A percentile compares a stretch with the other conserved stretches of the same genome.
Evolutionary conservation across 1,140 invertebrate genomes (phyloP).

Genomic region (Trinorchestia longiramus): DNA sequence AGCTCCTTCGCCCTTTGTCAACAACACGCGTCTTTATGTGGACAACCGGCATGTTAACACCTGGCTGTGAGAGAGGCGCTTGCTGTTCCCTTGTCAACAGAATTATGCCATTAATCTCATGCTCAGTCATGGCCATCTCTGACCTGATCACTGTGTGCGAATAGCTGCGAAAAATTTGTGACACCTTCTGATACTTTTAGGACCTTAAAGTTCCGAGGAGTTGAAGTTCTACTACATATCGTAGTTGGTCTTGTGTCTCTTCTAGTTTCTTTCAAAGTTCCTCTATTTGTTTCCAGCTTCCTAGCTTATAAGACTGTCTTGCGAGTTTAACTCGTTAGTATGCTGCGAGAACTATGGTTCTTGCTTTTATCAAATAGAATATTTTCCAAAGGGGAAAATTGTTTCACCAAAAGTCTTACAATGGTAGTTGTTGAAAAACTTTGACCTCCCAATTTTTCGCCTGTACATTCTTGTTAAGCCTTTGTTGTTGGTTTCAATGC

Average conservation of each 20-base stretch:
- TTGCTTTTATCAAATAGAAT: too few relatives aligned
- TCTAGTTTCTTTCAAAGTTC: too few relatives aligned
- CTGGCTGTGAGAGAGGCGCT: not conserved
- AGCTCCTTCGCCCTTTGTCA: slow-evolving; percentile 3
- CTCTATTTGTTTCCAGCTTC: too few relatives aligned
- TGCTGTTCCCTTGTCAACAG: slow-evolving; percentile 28
- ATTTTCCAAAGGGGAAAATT: too few relatives aligned
- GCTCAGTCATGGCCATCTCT: slow-evolving; percentile 10
- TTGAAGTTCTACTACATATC: not conserved
- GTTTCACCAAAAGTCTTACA: too few relatives aligned
- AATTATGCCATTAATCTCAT: slow-evolving; percentile 30
- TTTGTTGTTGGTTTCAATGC: too few relatives aligned
- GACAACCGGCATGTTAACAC: slow-evolving; percentile 2
- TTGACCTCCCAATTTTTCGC: too few relatives aligned
- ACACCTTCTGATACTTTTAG: not conserved
- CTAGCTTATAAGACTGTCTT: too few relatives aligned
- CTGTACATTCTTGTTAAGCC: too few relatives aligned
- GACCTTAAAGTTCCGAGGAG: not conserved
- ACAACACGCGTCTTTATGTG: not conserved
- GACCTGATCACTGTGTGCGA: not conserved
- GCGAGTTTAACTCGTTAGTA: too few relatives aligned
- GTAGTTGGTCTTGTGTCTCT: not conserved
- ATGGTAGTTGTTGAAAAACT: too few relatives aligned
- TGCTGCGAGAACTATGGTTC: too few relatives aligned
- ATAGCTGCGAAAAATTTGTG: slow-evolving; percentile 2